These are phyloP conservation scores for Pogonocherus hispidulus DNA, from an alignment of 2,888 invertebrate genomes.

Conservation along the genomic window DNA sequence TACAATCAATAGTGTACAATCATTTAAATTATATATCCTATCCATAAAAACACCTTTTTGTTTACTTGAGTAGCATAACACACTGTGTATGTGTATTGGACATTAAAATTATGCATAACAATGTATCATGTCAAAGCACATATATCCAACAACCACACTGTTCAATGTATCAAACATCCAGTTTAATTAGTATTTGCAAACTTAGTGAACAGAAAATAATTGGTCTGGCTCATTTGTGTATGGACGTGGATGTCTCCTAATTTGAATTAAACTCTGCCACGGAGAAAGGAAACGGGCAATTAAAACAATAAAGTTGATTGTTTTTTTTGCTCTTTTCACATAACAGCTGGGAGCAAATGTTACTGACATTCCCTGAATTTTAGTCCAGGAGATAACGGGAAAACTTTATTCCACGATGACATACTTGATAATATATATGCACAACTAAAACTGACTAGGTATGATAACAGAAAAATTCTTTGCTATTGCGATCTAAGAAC, in stretches of 20 bases:
- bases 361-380: not conserved
- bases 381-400: not conserved
- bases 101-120: not conserved
- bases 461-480: too few relatives aligned
- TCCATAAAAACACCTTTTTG: too few relatives aligned
- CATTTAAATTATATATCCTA: too few relatives aligned
- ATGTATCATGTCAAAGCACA: not conserved
- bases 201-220: conserved; percentile 7
- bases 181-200: not conserved
- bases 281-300: conserved; percentile 48
- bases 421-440: too few relatives aligned
- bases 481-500: too few relatives aligned
- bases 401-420: too few relatives aligned
- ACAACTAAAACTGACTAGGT: too few relatives aligned
- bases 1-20: too few relatives aligned
- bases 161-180: not conserved
- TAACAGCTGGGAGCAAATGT: conserved; percentile 22
- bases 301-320: conserved; percentile 50
- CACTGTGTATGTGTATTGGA: too few relatives aligned
- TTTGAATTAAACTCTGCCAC: not conserved
- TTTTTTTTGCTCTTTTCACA: conserved; percentile 36
- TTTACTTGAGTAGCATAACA: too few relatives aligned
- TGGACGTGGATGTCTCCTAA: conserved; percentile 9
- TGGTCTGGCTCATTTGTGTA: conserved; percentile 16
- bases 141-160: not conserved